Evolutionary conservation across 2,113 vertebrate genomes (phyloP).

Genomic region (Pelmatolapia mariae): DNA sequence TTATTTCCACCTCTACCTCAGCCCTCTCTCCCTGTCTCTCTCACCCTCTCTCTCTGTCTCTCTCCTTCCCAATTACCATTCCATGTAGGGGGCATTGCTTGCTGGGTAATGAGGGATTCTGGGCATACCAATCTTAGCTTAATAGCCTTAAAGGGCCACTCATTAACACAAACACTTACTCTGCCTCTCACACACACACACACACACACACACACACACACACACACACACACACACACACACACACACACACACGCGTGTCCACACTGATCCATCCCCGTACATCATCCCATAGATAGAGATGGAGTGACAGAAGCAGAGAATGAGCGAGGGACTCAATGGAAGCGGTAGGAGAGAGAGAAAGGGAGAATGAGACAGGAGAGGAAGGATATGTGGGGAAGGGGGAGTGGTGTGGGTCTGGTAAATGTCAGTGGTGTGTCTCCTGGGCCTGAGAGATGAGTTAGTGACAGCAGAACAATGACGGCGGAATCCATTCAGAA

Average conservation of each 20-base stretch:
- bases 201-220: neutral
- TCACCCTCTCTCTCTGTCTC: neutral
- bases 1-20: slow-evolving; percentile 25
- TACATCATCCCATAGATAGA: slow-evolving; percentile 29
- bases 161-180: slow-evolving; percentile 68
- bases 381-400: neutral
- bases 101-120: slow-evolving; percentile 81
- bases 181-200: neutral
- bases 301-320: slow-evolving; percentile 29
- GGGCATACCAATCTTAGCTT: slow-evolving; percentile 82
- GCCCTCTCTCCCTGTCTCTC: neutral
- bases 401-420: neutral
- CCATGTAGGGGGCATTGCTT: slow-evolving; percentile 73
- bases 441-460: slow-evolving; percentile 64
- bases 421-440: slow-evolving; percentile 71
- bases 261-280: slow-evolving; percentile 15
- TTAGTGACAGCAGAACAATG: slow-evolving; percentile 71
- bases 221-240: neutral
- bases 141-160: slow-evolving; percentile 80
- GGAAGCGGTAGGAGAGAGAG: slow-evolving; percentile 8
- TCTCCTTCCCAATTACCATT: slow-evolving; percentile 78
- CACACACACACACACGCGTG: neutral
- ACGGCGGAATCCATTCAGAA: slow-evolving; percentile 60
- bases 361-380: slow-evolving; percentile 22
- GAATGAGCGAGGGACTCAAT: slow-evolving; percentile 10